phyloP scores from a whole-genome alignment of 2,888 invertebrate species.

The Leucophora obtusa region DNA sequence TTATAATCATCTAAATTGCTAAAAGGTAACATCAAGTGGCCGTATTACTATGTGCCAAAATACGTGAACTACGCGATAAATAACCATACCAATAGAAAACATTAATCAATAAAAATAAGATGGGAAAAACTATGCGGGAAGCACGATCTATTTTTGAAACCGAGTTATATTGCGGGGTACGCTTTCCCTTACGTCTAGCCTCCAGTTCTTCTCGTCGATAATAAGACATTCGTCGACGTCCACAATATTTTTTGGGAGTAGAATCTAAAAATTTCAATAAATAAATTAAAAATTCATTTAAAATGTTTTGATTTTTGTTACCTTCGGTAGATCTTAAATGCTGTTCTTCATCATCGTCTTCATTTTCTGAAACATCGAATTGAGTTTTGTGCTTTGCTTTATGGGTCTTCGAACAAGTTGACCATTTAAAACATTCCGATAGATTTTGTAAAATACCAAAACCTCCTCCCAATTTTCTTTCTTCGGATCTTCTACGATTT shows the following conservation, averaged over 20 bases:
- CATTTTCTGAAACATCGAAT: constrained; percentile 68
- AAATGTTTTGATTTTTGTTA: constrained; percentile 27
- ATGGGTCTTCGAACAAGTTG: constrained; percentile 63
- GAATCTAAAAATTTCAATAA: constrained; percentile 44
- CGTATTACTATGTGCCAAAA: constrained; percentile 72
- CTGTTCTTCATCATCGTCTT: constrained; percentile 75
- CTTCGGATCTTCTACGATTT: constrained; percentile 79
- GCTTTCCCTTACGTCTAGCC: constrained; percentile 75
- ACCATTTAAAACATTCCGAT: constrained; percentile 65
- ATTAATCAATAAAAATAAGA: constrained; percentile 87
- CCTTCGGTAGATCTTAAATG: constrained; percentile 73
- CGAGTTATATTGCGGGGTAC: constrained; percentile 85
- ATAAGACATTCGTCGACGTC: constrained; percentile 74
- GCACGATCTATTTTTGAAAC: constrained; percentile 89
- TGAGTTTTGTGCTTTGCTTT: constrained; percentile 12
- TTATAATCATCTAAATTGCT: constrained; percentile 77
- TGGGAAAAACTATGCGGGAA: constrained; percentile 87
- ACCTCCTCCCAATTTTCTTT: constrained; percentile 7
- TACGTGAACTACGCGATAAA: constrained; percentile 81
- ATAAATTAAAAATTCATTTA: no score
- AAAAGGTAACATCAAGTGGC: constrained; percentile 78
- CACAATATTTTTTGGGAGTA: constrained; percentile 58
- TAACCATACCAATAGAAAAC: constrained; percentile 89
- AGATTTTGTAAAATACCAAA: constrained; percentile 50
- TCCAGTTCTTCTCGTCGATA: constrained; percentile 75